Conservation (phyloP, 2,888 invertebrate species). For the Melanostoma mellinum region DNA sequence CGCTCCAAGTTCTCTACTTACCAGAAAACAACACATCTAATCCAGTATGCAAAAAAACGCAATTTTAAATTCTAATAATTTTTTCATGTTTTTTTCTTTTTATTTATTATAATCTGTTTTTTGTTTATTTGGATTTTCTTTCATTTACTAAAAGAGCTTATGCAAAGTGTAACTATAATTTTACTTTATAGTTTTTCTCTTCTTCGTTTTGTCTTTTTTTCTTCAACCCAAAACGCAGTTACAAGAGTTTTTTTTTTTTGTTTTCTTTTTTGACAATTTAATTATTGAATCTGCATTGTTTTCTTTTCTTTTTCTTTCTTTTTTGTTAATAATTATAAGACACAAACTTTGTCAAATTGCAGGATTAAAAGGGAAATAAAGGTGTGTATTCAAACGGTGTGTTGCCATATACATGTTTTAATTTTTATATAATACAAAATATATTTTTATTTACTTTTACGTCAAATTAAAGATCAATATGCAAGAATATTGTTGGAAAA, state of each 20-base stretch:
- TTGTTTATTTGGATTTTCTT: conserved; percentile 36
- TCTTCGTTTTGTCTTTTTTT: conserved; percentile 19
- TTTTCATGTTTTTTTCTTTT: conserved; percentile 71
- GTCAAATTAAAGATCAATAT: conserved; percentile 41
- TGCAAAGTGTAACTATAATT: conserved; percentile 70
- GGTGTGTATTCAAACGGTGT: conserved; percentile 21
- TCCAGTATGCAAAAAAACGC: conserved; percentile 22
- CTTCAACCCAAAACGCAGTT: no score
- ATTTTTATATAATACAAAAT: conserved; percentile 40
- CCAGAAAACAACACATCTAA: neutral
- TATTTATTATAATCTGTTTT: conserved; percentile 73
- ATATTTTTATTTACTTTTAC: conserved; percentile 6
- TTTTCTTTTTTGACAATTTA: conserved; percentile 49
- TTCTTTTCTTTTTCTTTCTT: conserved; percentile 13
- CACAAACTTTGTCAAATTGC: conserved; percentile 68
- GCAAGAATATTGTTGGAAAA: conserved; percentile 39
- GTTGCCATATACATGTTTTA: neutral
- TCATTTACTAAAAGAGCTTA: conserved; percentile 72
- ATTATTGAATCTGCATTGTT: conserved; percentile 38
- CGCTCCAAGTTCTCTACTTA: neutral
- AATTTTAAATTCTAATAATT: conserved; percentile 63
- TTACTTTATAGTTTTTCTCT: conserved; percentile 39
- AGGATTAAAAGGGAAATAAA: conserved; percentile 56
- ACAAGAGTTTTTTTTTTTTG: conserved; percentile 43
- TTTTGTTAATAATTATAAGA: conserved; percentile 62